Evolutionary conservation across 2,888 invertebrate species (phyloP).

Genomic region (Diaperis boleti): DNA sequence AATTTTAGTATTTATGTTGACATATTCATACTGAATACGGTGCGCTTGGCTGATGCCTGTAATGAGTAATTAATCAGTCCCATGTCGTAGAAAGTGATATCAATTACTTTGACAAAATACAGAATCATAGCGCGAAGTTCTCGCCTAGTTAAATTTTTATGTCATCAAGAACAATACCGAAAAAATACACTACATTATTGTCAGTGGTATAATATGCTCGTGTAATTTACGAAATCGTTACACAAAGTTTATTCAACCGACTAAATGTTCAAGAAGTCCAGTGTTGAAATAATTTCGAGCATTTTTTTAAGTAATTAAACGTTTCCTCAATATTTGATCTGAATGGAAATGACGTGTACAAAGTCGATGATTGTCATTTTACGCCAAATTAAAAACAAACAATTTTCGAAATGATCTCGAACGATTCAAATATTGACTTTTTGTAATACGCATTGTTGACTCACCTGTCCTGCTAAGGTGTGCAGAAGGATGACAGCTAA

Average conservation of each 20-base stretch:
- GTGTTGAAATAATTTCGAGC: constrained; percentile 18
- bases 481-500: constrained; percentile 75
- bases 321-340: constrained; percentile 18
- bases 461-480: constrained; percentile 83
- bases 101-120: constrained; percentile 12
- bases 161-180: constrained; percentile 36
- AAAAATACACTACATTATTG: constrained; percentile 21
- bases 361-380: constrained; percentile 13
- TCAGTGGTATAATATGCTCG: constrained; percentile 25
- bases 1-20: too few species aligned
- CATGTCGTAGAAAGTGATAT: constrained; percentile 19
- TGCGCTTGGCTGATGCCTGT: neutral
- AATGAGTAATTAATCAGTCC: constrained; percentile 3
- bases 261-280: constrained; percentile 20
- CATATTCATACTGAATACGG: too few species aligned
- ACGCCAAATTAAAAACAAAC: constrained; percentile 17
- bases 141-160: constrained; percentile 36
- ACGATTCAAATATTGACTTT: constrained; percentile 21
- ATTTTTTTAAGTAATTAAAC: constrained; percentile 12
- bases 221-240: constrained; percentile 29
- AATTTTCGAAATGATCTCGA: constrained; percentile 16
- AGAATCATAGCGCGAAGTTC: constrained; percentile 8
- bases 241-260: constrained; percentile 20
- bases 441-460: constrained; percentile 37
- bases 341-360: constrained; percentile 4